Evolutionary conservation across 2,113 vertebrate species (phyloP), one percentile per base, ranked within the genome.

Genomic region (Potamarius usumacintae): DNA sequence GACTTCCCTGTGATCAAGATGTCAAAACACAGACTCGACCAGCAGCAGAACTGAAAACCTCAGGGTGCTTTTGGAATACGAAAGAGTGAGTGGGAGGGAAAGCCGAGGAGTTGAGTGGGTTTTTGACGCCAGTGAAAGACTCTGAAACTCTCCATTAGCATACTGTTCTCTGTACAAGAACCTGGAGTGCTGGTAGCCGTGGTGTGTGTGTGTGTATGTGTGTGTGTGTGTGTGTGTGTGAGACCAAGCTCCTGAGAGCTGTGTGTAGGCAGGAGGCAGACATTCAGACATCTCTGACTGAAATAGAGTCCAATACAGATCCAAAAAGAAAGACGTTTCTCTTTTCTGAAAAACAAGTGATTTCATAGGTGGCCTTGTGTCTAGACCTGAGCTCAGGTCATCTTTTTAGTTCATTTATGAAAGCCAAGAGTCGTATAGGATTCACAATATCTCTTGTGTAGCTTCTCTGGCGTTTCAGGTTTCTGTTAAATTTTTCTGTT

Each of bases 61-160:
- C 15, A 0, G 62, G 74, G 72, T 86, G 20, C 85, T 67, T 79
- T 25, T 34, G 60, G 77, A 80, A 42, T 34, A 67, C 67, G 62
- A 71, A 88, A 79, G 77, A 14, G 53, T 53, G 52, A 34, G 87
- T 34, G 53, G 53, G 34, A 58, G 78, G 53, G 62, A 79, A 69
- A 84, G 10, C 52, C 7, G 87, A 62, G 74, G 86, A 83, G 87
- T 78, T 78, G 53, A 84, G 87, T 60, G 69, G 48, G 83, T 71
- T 22, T 88, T 69, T 58, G 52, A 67, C 27, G 67, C 7, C 55
- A 58, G 63, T 30, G 72, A 85, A 80, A 84, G 82, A 85, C 18
- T 63, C 71, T 60, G 84, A 77, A 87, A 52, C 57, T 83, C 62
- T 80, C 83, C 27, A 85, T 79, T 84, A 42, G 62, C 77, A 74